Evolutionary conservation across 2,888 invertebrate genomes (phyloP).

Genomic region (Latrodectus hesperus): DNA sequence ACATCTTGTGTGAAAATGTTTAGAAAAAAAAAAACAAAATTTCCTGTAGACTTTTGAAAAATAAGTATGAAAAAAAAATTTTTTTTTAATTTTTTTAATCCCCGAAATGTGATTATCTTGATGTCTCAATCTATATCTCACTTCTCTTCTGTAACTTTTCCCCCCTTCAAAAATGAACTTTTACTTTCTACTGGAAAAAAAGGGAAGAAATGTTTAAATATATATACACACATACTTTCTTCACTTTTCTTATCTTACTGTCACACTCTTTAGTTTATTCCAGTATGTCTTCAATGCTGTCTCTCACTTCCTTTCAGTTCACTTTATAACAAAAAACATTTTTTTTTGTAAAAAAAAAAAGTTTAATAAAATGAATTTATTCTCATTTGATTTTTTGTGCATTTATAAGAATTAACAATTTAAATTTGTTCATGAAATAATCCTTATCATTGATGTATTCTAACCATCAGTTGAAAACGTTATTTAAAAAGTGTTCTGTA

Average conservation of each 20-base stretch:
- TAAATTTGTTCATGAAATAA: background rate
- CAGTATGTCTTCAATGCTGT: slow-evolving; percentile 61
- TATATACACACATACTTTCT: background rate
- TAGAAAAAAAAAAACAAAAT: slow-evolving; percentile 14
- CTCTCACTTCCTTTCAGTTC: slow-evolving; percentile 13
- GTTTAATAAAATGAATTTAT: background rate
- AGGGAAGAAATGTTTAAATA: background rate
- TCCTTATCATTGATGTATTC: background rate
- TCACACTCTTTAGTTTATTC: slow-evolving; percentile 66
- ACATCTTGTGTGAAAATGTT: slow-evolving; percentile 61
- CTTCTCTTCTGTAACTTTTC: slow-evolving; percentile 1
- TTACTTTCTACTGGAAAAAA: background rate
- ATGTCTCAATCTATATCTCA: background rate
- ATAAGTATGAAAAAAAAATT: slow-evolving; percentile 53
- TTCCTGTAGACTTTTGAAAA: slow-evolving; percentile 21
- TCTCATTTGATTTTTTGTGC: background rate
- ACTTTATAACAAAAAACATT: background rate
- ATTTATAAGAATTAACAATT: background rate
- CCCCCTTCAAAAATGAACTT: background rate
- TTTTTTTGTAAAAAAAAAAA: too few relatives aligned
- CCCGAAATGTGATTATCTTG: background rate
- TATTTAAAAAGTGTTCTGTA: too few relatives aligned
- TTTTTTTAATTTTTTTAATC: slow-evolving; percentile 13
- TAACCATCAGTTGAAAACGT: too few relatives aligned
- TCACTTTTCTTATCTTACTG: slow-evolving; percentile 23